Evolutionary conservation across 1,140 invertebrate genomes (phyloP), one percentile per base, ranked within the genome.

Genomic region (Riptortus pedestris): DNA sequence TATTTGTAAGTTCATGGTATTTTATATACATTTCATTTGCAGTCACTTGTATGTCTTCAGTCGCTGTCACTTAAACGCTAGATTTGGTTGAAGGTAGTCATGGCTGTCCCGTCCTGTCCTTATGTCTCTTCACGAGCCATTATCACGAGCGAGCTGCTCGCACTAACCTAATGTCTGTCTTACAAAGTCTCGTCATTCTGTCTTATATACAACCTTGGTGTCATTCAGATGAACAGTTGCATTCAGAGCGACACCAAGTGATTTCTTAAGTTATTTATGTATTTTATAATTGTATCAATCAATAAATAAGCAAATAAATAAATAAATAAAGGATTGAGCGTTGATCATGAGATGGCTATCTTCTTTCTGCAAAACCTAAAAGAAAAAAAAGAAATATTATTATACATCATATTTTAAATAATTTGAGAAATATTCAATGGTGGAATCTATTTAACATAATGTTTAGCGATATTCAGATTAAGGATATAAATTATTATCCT

Each of bases 41-140:
- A 38, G 14, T 5, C 14, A 7, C 20, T 55, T 9, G 51, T 55
- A 18, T 26, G 51, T 55, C 7, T 20, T 55, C 20, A 2, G 51
- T 55, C 22, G 2, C 24, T 9, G 18, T 47, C 22, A 4, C 24
- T 26, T 22, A 55, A 18, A 27, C 14, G 51, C 51, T 55, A 55
- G 20, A 55, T 55, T 55, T 26, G 24, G 51, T 24, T 55, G 51
- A 22, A 55, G 24, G 18, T 22, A 55, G 24, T 55, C 22, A n/a
- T 47, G 18, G n/a, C 22, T 47, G 16, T 18, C 18, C 16, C 3
- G 51, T 55, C 51, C 24, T 26, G 51, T 55, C 45, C 4, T 52
- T 55, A 38, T 7, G 51, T 55, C 51, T 55, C 18, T 55, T 55
- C 51, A 55, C 51, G 51, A 55, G 51, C 51, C 51, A 55, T 55